Evolutionary conservation across 2,797 vertebrate genomes (phyloP).

Genomic region (Mareca strepera): DNA sequence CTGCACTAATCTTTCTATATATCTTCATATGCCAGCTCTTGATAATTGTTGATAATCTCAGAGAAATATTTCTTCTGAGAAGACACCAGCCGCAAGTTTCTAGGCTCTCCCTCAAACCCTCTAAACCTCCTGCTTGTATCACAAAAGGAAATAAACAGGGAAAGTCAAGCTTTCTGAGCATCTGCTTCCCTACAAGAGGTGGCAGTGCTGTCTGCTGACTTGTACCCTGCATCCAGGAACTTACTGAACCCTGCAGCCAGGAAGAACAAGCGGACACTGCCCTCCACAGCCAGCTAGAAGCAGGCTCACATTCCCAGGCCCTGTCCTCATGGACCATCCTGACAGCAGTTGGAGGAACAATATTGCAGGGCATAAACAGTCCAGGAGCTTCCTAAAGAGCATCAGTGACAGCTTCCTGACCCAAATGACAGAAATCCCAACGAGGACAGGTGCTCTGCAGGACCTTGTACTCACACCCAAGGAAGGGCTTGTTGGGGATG

Average conservation of each 20-base stretch:
- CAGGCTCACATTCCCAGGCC: not conserved
- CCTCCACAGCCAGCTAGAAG: not conserved
- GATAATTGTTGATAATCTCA: not conserved
- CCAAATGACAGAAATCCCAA: not conserved
- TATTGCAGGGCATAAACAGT: not conserved
- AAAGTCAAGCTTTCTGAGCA: not conserved
- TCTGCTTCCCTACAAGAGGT: not conserved
- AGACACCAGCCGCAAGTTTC: not conserved
- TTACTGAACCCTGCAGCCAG: not conserved
- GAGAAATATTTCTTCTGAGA: not conserved
- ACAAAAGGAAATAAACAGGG: not conserved
- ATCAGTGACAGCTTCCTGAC: rapidly evolving
- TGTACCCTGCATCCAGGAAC: not conserved
- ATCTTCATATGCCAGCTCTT: not conserved
- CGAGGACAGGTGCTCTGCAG: not conserved
- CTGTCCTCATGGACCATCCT: not conserved
- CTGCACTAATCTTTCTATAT: not conserved
- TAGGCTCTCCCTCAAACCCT: not conserved
- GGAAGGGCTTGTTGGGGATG: not conserved
- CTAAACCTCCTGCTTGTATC: not conserved
- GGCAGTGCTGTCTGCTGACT: not conserved
- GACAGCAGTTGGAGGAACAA: not conserved
- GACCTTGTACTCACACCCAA: not conserved
- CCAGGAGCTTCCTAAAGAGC: not conserved
- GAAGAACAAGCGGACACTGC: not conserved